Conservation (phyloP, 2,888 invertebrate species). For the Yponomeuta evonymella region DNA sequence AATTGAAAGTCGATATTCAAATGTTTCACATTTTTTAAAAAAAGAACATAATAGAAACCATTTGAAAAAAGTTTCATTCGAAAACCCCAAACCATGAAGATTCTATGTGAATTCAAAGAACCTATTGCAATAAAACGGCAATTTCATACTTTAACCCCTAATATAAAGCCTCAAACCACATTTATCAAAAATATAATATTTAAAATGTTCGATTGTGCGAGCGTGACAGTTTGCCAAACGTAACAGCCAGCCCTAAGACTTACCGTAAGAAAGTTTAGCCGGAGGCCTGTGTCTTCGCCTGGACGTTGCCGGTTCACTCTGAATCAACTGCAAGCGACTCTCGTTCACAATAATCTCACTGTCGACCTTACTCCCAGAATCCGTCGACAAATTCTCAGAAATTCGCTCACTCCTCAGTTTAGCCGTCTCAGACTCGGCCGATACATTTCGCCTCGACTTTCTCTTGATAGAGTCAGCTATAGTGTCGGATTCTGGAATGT, state of each 20-base stretch:
- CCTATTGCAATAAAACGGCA: too few relatives aligned
- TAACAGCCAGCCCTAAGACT: not conserved
- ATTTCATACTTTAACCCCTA: too few relatives aligned
- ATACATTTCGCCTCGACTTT: not conserved
- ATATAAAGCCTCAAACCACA: too few relatives aligned
- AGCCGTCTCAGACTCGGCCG: not conserved
- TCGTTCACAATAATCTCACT: conserved; percentile 17
- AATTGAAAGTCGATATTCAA: too few relatives aligned
- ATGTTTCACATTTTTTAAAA: too few relatives aligned
- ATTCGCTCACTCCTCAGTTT: not conserved
- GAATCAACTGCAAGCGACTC: conserved; percentile 9
- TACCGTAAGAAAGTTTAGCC: not conserved
- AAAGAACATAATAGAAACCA: too few relatives aligned
- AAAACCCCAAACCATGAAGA: too few relatives aligned
- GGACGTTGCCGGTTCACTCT: not conserved
- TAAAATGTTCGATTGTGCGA: too few relatives aligned
- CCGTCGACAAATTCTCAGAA: not conserved
- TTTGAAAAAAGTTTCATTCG: too few relatives aligned
- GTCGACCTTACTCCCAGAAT: not conserved
- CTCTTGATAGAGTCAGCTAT: not conserved
- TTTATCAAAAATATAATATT: too few relatives aligned
- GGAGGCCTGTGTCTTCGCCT: not conserved
- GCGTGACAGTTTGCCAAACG: too few relatives aligned
- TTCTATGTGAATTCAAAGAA: too few relatives aligned
- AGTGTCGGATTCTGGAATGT: not conserved